Conservation (phyloP, 2,888 invertebrate genomes). For the Asteroscopus sphinx region DNA sequence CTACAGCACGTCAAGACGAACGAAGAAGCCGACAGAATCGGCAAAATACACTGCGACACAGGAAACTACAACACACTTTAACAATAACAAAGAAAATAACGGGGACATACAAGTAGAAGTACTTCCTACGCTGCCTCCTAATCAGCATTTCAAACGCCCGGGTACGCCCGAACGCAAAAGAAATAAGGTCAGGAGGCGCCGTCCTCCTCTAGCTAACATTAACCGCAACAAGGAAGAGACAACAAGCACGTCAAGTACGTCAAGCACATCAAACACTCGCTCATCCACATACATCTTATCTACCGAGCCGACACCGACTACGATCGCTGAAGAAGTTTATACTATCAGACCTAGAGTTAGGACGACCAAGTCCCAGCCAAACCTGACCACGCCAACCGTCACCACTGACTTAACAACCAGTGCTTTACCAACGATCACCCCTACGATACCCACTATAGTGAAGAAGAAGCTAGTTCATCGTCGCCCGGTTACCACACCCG, state of each 20-base stretch:
- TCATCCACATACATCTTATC: constrained; percentile 57
- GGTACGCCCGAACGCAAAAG: constrained; percentile 76
- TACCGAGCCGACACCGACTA: constrained; percentile 69
- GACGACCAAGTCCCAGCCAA: constrained; percentile 72
- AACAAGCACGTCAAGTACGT: constrained; percentile 58
- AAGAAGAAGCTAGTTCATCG: constrained; percentile 82
- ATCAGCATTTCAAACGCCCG: constrained; percentile 84
- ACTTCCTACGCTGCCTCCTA: constrained; percentile 86
- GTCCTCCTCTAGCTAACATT: constrained; percentile 75
- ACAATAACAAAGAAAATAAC: constrained; percentile 55
- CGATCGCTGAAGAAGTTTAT: constrained; percentile 75
- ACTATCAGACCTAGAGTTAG: constrained; percentile 80
- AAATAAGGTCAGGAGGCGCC: constrained; percentile 84
- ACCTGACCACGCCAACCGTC: constrained; percentile 81
- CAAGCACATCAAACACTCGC: constrained; percentile 54
- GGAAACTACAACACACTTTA: constrained; percentile 72
- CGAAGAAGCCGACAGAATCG: constrained; percentile 79
- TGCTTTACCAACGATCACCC: constrained; percentile 83
- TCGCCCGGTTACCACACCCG: constrained; percentile 74
- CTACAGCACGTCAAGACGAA: constrained; percentile 74
- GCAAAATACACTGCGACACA: constrained; percentile 61
- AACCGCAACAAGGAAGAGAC: constrained; percentile 74
- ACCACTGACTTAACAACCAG: constrained; percentile 85
- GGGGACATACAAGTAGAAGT: constrained; percentile 72
- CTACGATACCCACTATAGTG: constrained; percentile 81